Evolutionary conservation across 2,888 invertebrate species (phyloP).

Genomic region (Hypsopygia costalis): DNA sequence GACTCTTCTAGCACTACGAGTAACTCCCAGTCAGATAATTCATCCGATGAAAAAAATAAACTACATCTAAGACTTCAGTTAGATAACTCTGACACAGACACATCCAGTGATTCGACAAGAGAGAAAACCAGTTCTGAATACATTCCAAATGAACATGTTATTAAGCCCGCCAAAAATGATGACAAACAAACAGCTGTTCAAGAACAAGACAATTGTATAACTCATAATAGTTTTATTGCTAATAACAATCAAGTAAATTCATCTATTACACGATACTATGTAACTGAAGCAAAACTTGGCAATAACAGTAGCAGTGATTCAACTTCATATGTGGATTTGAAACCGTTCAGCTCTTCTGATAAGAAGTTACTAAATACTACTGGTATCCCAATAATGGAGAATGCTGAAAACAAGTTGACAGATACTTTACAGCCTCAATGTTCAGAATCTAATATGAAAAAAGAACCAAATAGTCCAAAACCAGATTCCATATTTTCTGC

Average conservation of each 20-base stretch:
- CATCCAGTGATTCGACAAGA: constrained; percentile 65
- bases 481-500: not conserved
- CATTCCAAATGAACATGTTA: constrained; percentile 55
- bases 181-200: constrained; percentile 22
- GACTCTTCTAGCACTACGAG: constrained; percentile 60
- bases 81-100: constrained; percentile 71
- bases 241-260: constrained; percentile 10
- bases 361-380: constrained; percentile 52
- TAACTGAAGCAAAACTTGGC: constrained; percentile 37
- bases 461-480: constrained; percentile 4
- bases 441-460: constrained; percentile 8
- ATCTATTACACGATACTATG: constrained; percentile 16
- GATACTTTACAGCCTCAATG: constrained; percentile 3
- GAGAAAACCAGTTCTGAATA: constrained; percentile 70
- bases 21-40: constrained; percentile 67
- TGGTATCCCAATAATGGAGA: constrained; percentile 41
- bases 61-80: constrained; percentile 57
- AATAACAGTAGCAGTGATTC: constrained; percentile 63
- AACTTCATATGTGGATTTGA: constrained; percentile 66
- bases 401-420: constrained; percentile 16
- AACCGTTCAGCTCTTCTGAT: constrained; percentile 52
- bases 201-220: constrained; percentile 13
- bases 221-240: constrained; percentile 16
- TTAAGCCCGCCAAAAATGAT: constrained; percentile 29
- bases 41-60: constrained; percentile 70